These are phyloP conservation scores for Myathropa florea DNA, from an alignment of 2,888 invertebrate genomes.

Conservation along the genomic window DNA sequence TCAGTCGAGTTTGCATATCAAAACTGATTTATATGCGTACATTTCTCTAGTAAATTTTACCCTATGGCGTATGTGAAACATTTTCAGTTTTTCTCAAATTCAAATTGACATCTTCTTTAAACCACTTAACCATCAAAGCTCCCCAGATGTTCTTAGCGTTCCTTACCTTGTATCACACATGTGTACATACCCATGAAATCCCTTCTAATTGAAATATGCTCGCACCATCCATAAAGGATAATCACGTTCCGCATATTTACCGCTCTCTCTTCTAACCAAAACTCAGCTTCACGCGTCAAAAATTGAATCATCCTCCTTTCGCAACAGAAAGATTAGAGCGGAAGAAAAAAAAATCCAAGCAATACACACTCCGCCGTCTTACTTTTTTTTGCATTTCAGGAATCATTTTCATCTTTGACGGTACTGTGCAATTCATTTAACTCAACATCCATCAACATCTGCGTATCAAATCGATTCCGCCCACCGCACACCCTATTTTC, in stretches of 20 bases:
- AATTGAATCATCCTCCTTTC: conserved; percentile 57
- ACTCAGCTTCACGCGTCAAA: conserved; percentile 60
- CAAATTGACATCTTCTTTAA: neutral
- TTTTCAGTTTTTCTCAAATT: neutral
- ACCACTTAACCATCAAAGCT: neutral
- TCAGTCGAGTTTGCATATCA: neutral
- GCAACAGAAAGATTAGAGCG: conserved; percentile 34
- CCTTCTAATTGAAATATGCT: conserved; percentile 55
- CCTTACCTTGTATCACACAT: neutral
- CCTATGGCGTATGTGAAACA: too few species aligned
- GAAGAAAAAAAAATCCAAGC: neutral
- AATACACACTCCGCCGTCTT: conserved; percentile 4
- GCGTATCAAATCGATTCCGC: conserved; percentile 66
- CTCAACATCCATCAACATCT: conserved; percentile 69
- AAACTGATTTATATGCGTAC: neutral
- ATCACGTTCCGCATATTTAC: conserved; percentile 46
- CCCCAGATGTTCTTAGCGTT: neutral
- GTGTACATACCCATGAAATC: conserved; percentile 18
- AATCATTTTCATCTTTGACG: conserved; percentile 49
- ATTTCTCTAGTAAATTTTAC: neutral
- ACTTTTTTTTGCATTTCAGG: conserved; percentile 6
- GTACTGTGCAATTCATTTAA: conserved; percentile 66
- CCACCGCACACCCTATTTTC: conserved; percentile 44
- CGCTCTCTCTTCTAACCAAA: conserved; percentile 3
- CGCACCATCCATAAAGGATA: conserved; percentile 48